Evolutionary conservation across 2,888 invertebrate genomes (phyloP), one percentile per base, ranked within the genome.

Genomic region (Caenorhabditis angaria): DNA sequence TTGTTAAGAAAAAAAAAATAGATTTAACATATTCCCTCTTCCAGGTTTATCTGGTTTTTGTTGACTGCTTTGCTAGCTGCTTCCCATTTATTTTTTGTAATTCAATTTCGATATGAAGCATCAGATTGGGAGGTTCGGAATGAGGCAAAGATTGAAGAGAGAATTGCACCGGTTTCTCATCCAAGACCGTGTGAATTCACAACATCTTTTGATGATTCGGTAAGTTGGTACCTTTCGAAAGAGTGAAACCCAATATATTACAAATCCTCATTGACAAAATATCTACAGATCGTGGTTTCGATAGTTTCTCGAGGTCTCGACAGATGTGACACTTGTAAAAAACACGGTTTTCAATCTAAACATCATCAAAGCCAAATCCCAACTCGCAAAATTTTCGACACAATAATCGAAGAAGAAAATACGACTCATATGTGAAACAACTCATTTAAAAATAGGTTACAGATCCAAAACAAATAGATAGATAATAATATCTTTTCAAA

Each of bases 141-240:
- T 10, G 24, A 4, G 24, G 25, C 24, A 47, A 47, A 25, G 20
- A 35, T 18, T 22, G n/a, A 28, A 14, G 57, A 67, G 28, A 59
- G 58, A 24, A 68, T 72, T 29, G 72, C 72, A 18, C 72, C 72
- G 3, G 72, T 72, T 10, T 72, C 72, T 0, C 72, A 72, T 55
- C 68, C 68, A 32, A 53, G 72, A 28, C 72, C 72, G 5, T 64
- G 61, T 24, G 24, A 48, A 28, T 72, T 61, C 28, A 55, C 58
- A 0, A 62, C 72, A 10, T 65, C 72, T 18, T 68, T 72, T 50
- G 68, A 68, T 68, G 62, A 72, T 54, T 54, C 64, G 60, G 66
- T 64, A 14, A 41, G 41, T 41, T 5, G 32, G n/a, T n/a, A n/a
- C n/a, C n/a, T n/a, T n/a, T n/a, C n/a, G n/a, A n/a, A n/a, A n/a